phyloP scores from a whole-genome alignment of 2,113 vertebrate species.

The Cyprinus carpio region DNA sequence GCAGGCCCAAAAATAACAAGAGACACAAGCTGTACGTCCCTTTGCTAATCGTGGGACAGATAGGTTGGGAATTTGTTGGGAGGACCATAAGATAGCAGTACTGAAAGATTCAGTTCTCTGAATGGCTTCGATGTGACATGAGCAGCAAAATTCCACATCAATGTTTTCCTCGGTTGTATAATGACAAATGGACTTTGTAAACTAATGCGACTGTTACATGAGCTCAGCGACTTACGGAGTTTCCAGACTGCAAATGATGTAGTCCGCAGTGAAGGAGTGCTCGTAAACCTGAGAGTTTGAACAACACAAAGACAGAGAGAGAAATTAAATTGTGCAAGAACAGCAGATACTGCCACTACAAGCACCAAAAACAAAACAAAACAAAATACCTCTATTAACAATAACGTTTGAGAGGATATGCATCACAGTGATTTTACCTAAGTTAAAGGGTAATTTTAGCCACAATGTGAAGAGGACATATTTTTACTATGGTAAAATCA shows the following conservation, averaged over 20 bases:
- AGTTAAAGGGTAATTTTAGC: neutral
- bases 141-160: neutral
- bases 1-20: slow-evolving; percentile 61
- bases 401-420: neutral
- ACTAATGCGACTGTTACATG: slow-evolving; percentile 11
- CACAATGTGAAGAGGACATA: neutral
- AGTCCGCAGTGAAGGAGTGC: slow-evolving; percentile 91
- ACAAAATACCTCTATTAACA: neutral
- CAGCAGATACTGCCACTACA: neutral
- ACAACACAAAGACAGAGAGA: slow-evolving; percentile 13
- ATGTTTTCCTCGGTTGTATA: neutral
- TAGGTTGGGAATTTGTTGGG: neutral
- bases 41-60: slow-evolving; percentile 59
- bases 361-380: neutral
- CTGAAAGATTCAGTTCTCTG: slow-evolving; percentile 22
- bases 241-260: slow-evolving; percentile 85
- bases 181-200: slow-evolving; percentile 22
- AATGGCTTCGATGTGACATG: neutral
- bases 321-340: neutral
- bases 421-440: neutral
- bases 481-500: neutral
- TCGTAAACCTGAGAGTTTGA: slow-evolving; percentile 84
- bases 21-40: slow-evolving; percentile 58
- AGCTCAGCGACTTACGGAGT: slow-evolving; percentile 70
- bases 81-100: slow-evolving; percentile 75